A percentile compares a stretch with the other conserved stretches of the same genome.
Conservation (phyloP, 1,140 invertebrate genomes). For the Hestina assimilis region DNA sequence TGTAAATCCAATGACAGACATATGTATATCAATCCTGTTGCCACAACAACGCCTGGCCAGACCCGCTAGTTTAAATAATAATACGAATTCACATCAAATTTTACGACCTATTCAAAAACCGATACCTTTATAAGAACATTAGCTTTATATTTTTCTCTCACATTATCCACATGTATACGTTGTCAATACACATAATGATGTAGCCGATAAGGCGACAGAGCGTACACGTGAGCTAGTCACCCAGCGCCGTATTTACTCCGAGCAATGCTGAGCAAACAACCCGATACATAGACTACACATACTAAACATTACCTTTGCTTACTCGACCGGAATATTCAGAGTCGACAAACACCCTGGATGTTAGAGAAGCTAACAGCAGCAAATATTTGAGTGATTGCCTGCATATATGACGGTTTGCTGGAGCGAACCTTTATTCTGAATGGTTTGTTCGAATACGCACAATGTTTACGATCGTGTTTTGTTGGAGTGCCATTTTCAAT, state of each 20-base stretch:
- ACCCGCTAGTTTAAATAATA: too few relatives aligned
- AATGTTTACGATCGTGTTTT: constrained; percentile 10
- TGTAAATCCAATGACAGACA: too few relatives aligned
- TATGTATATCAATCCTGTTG: too few relatives aligned
- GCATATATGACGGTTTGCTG: constrained; percentile 27
- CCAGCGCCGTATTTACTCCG: constrained; percentile 32
- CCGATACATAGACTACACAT: constrained; percentile 33
- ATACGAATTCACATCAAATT: neutral
- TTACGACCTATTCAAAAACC: neutral
- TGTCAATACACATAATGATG: constrained; percentile 14
- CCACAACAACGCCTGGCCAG: too few relatives aligned
- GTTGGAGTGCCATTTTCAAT: constrained; percentile 5
- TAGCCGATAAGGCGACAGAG: constrained; percentile 28
- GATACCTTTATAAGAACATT: neutral
- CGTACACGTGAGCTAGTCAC: constrained; percentile 26
- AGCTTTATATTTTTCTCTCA: neutral
- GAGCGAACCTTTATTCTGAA: neutral
- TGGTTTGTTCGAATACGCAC: constrained; percentile 4
- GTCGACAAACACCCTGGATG: constrained; percentile 34
- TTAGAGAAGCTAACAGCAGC: constrained; percentile 29
- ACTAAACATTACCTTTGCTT: constrained; percentile 56
- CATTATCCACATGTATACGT: neutral
- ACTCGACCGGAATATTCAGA: constrained; percentile 46
- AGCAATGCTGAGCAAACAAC: constrained; percentile 35
- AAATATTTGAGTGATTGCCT: constrained; percentile 59